Evolutionary conservation across 1,140 invertebrate species (phyloP), one percentile per base, ranked within the genome.

Genomic region (Ooceraea biroi): DNA sequence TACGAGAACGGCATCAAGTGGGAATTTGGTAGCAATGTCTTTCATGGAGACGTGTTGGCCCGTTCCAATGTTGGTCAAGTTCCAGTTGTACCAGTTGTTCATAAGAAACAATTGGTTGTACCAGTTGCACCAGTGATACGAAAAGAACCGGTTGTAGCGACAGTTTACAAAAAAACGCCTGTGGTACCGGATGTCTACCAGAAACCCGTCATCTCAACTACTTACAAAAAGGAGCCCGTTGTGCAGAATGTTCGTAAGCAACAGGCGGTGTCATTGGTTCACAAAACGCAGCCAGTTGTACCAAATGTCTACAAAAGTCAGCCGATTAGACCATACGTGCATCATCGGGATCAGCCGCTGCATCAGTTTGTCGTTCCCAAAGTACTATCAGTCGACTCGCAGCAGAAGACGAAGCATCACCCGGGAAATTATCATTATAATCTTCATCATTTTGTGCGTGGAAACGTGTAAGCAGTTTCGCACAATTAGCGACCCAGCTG

Each of bases 1-100:
- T 83, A 27, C 50, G n/a, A n/a, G 7, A 30, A 69, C 14, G 69
- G 84, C 27, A 4, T 61, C 71, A 85, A 83, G n/a, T 85, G 84
- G 84, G 17, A 27, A 41, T 46, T 85, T 8, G 66, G 46, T 11
- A 27, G 46, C 8, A 36, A 41, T 19, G 36, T 25, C 27, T 25
- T 22, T 50, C 19, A 11, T 12, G 55, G 1, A 25, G 44, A 65
- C 36, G 1, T 19, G 46, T 25, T 55, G 52, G 12, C 8, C 5
- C 30, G 48, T 0, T 25, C 36, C 22, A 36, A 27, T 10, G 12
- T 65, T 36, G 14, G 14, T 11, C 12, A 52, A 27, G 14, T 0
- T 8, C 8, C n/a, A 55, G 3, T 7, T 4, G 48, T 1, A 41
- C 19, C 76, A 17, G 68, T 25, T 25, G 63, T 69, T 78, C 52